Base-by-base conservation (phyloP, 2,888 invertebrate species). In the Brachyptera risi region DNA sequence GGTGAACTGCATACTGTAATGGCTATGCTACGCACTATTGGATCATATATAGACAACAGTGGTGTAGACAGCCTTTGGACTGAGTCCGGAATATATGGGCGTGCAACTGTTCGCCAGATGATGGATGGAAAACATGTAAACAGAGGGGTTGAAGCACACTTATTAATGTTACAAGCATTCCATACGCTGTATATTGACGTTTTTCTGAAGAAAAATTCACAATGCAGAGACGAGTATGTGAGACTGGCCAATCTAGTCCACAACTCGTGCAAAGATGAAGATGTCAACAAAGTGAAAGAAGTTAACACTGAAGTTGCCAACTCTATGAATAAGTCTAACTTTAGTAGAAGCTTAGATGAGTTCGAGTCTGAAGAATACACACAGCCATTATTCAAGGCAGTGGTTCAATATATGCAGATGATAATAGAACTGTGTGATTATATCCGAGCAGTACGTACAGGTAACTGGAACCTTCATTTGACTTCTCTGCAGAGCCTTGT, bases 1-100 rank as follows among this genome's bases (percentile, higher is more conserved):
- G 47, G 56, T 51, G 60, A 49, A 60, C 60, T 56, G 59, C 65
- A 40, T 37, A 47, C 15, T 62, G 38, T 40, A 9, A 21, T 56
- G 56, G 23, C 56, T 1, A 37, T 56, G 56, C 17, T 56, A 38
- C 26, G 56, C 13, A 21, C 19, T 13, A 56, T 56, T 40, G 40
- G 40, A 40, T 15, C 15, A 11, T 58, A 44, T 19, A 27, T 47
- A 44, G 44, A 58, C 31, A 27, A 3, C 26, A n/a, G n/a, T n/a
- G n/a, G n/a, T n/a, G n/a, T n/a, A n/a, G n/a, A n/a, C n/a, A n/a
- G n/a, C n/a, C n/a, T 44, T n/a, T 58, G 58, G 58, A n/a, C 3
- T 17, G 11, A 56, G 42, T 56, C 40, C 23, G 40, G 24, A n/a
- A 13, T 56, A 19, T 23, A 23, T 56, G 40, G 42, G 11, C 23